These are phyloP conservation scores for Sepioteuthis lessoniana DNA, from an alignment of 2,888 invertebrate species.

Conservation along the genomic window DNA sequence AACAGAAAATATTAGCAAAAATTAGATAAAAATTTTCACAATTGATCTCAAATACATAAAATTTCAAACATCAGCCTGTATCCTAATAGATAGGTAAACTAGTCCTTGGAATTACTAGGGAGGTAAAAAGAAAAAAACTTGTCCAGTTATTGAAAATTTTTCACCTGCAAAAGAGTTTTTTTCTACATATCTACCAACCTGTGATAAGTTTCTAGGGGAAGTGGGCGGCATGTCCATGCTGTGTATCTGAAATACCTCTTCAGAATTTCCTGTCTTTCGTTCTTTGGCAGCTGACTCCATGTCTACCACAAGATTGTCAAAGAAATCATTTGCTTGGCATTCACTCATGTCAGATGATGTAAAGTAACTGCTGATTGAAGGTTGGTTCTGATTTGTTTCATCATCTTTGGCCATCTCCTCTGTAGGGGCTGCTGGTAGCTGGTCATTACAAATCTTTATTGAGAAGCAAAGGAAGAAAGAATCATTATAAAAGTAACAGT, in stretches of 20 bases:
- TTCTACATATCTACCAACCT: constrained; percentile 35
- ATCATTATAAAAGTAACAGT: too few relatives aligned
- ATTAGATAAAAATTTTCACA: too few relatives aligned
- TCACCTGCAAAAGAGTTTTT: background rate
- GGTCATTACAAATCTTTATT: background rate
- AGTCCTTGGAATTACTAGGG: too few relatives aligned
- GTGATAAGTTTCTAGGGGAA: constrained; percentile 38
- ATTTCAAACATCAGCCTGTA: too few relatives aligned
- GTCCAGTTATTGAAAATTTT: background rate
- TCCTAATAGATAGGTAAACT: too few relatives aligned
- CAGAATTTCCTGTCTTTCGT: constrained; percentile 41
- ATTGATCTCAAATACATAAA: too few relatives aligned
- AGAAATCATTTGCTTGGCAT: constrained; percentile 60
- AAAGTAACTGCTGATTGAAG: constrained; percentile 66
- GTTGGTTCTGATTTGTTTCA: constrained; percentile 2
- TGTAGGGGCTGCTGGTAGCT: background rate
- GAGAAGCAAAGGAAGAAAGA: background rate
- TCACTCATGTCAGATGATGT: constrained; percentile 54
- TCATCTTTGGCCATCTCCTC: background rate
- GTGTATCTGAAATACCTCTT: constrained; percentile 25
- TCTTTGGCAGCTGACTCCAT: background rate
- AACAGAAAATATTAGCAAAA: too few relatives aligned
- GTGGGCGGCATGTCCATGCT: constrained; percentile 21
- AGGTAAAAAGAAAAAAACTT: background rate
- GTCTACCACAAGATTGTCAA: constrained; percentile 54